Percentiles rank a stretch among this genome's conserved stretches.
Conservation (phyloP, 2,888 invertebrate genomes). For the Arctia plantaginis region DNA sequence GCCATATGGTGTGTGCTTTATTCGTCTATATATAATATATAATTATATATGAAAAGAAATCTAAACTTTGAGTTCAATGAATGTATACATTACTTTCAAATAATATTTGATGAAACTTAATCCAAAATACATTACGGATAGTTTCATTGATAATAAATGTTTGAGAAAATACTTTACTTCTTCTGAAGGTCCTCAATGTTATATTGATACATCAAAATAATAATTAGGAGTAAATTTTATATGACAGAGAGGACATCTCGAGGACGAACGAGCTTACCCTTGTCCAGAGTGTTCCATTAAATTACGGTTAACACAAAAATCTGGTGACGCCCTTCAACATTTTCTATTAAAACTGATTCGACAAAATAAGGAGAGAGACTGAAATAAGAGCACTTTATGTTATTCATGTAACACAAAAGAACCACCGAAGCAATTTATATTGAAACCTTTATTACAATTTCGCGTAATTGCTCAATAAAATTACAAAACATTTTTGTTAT, state of each 20-base stretch:
- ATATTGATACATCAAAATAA: constrained; percentile 2
- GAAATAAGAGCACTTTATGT: background rate
- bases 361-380: background rate
- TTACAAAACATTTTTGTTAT: constrained; percentile 38
- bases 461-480: constrained; percentile 42
- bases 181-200: background rate
- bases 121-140: background rate
- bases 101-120: background rate
- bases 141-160: background rate
- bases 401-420: constrained; percentile 8
- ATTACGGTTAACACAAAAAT: constrained; percentile 17
- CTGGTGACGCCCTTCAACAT: background rate
- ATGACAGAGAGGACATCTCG: constrained; percentile 2
- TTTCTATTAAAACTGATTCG: constrained; percentile 3
- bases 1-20: background rate
- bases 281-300: constrained; percentile 12
- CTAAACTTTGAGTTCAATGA: background rate
- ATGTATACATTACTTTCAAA: background rate
- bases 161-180: background rate
- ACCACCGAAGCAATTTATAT: constrained; percentile 22
- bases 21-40: no score
- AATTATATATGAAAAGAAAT: background rate
- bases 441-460: constrained; percentile 26
- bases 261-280: constrained; percentile 9
- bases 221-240: constrained; percentile 4